Evolutionary conservation across 2,888 invertebrate species (phyloP), one percentile per base, ranked within the genome.

Genomic region (Drosophila putrida): DNA sequence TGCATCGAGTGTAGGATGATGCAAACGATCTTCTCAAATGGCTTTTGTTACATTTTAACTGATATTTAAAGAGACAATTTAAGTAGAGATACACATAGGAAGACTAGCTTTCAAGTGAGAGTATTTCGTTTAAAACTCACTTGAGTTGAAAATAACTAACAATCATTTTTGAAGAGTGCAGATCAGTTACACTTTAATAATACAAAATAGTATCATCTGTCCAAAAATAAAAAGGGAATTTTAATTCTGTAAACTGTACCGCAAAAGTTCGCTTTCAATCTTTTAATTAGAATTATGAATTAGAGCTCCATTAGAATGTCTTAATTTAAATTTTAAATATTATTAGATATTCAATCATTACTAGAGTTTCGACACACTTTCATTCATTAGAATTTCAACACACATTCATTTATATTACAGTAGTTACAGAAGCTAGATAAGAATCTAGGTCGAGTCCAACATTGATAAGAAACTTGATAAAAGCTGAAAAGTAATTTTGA

Each of bases 401-500:
- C 28, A 13, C 53, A 41, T 43, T 54, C 9, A 20, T 11, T 20
- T 20, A 20, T 20, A 2, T 20, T 1, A 20, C 20, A 20, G 20
- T 20, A 20, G 20, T 20, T 20, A 20, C 9, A 41, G 4, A 6
- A 39, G 11, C 11, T n/a, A 27, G 43, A 55, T 55, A 55, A 55
- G 43, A 39, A 28, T 28, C 15, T 53, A 31, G 50, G 51, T 38
- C 36, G 6, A 1, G 10, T 2, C 39, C 50, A 1, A 46, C 2
- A 8, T 36, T 43, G 70, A 72, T 72, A 59, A 38, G 10, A n/a
- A 4, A 11, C 27, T 35, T 13, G 53, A 65, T 35, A 71, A 3
- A 6, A 63, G 33, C 4, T 4, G 9, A 31, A 6, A 15, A 38
- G 5, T 1, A 9, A 10, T 20, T 4, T 0, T 2, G 3, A 2